Conservation (phyloP, 2,888 invertebrate species). For the Caenorhabditis wallacei region DNA sequence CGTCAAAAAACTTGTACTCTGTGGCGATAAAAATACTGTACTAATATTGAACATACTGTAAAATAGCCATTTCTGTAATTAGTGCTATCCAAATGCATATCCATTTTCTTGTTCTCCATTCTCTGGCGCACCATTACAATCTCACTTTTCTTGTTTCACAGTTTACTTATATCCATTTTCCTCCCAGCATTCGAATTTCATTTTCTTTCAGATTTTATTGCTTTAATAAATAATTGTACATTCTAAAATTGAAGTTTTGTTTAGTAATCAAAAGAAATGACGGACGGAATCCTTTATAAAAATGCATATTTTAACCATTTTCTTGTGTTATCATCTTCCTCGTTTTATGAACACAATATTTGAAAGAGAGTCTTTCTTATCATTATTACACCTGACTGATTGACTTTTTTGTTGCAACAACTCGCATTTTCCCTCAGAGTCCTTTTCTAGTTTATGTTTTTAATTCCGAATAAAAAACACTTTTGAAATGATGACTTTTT, state of each 20-base stretch:
- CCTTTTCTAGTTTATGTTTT: constrained; percentile 40
- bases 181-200: not conserved
- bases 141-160: constrained; percentile 24
- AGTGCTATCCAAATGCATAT: constrained; percentile 35
- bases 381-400: constrained; percentile 12
- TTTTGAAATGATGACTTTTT: constrained; percentile 32
- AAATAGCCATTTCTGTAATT: constrained; percentile 4
- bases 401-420: constrained; percentile 13
- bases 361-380: constrained; percentile 8
- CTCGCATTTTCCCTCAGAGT: not conserved
- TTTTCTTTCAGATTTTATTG: constrained; percentile 18
- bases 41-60: not conserved
- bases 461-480: constrained; percentile 14
- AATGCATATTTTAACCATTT: not conserved
- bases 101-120: constrained; percentile 15
- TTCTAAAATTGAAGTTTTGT: not conserved
- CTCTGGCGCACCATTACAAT: not conserved
- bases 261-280: too few relatives aligned
- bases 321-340: constrained; percentile 33
- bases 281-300: not conserved
- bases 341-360: constrained; percentile 36
- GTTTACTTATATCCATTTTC: constrained; percentile 4
- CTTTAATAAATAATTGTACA: constrained; percentile 8
- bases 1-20: constrained; percentile 72
- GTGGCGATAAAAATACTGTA: constrained; percentile 65